Conservation (phyloP, 1,140 invertebrate genomes). For the Cydia amplana region DNA sequence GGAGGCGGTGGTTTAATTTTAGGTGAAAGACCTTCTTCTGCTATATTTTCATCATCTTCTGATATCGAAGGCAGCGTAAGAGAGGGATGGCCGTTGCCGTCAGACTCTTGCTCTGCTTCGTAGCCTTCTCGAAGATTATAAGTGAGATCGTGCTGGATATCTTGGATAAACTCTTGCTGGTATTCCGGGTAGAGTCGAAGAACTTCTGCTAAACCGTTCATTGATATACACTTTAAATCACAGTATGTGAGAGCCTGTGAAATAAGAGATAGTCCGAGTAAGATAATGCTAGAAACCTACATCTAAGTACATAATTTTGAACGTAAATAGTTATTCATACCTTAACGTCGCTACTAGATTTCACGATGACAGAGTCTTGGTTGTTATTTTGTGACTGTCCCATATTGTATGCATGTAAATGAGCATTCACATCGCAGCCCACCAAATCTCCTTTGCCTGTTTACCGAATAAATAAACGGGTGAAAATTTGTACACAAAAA, state of each 20-base stretch:
- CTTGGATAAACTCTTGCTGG: conserved; percentile 94
- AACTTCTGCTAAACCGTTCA: conserved; percentile 94
- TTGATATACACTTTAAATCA: conserved; percentile 96
- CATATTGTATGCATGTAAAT: conserved; percentile 82
- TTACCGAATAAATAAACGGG: background rate
- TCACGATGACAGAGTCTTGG: conserved; percentile 88
- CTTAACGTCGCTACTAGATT: conserved; percentile 96
- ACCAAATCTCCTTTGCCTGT: conserved; percentile 97
- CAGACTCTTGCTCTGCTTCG: conserved; percentile 91
- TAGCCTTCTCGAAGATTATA: conserved; percentile 97
- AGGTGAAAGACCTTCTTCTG: conserved; percentile 85
- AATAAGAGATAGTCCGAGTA: conserved; percentile 27
- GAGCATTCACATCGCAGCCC: conserved; percentile 94
- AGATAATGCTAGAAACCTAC: background rate
- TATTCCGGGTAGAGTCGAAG: conserved; percentile 95
- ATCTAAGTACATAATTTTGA: background rate
- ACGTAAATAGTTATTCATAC: conserved; percentile 51
- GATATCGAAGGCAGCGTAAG: conserved; percentile 93
- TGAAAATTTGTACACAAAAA: background rate
- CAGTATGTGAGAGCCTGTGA: conserved; percentile 94
- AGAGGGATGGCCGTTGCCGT: conserved; percentile 89
- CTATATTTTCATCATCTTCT: conserved; percentile 94
- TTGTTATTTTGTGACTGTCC: conserved; percentile 80
- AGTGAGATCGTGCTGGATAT: conserved; percentile 97
- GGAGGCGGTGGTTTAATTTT: conserved; percentile 79